Percentiles rank a stretch among this genome's conserved stretches.
phyloP scores from a whole-genome alignment of 2,888 invertebrate genomes.

The Antheraea yamamai region DNA sequence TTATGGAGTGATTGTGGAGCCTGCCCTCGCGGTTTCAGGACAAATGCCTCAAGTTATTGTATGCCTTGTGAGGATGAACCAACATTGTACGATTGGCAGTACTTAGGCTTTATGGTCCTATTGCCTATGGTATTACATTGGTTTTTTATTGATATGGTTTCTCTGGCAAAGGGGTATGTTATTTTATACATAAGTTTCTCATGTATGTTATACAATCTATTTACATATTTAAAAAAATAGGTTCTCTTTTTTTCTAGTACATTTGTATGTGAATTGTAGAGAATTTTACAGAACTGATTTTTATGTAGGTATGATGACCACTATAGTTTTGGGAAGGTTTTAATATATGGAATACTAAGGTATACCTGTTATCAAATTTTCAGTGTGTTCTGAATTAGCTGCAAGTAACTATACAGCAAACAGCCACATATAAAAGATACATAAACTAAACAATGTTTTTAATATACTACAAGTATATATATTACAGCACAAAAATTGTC shows the following conservation, averaged over 20 bases:
- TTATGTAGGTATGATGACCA: too few species aligned
- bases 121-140: conserved; percentile 94
- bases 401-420: too few species aligned
- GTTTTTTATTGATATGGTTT: conserved; percentile 94
- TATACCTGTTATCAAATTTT: too few species aligned
- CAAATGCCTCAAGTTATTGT: conserved; percentile 88
- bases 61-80: conserved; percentile 88
- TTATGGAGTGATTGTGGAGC: conserved; percentile 91
- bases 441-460: too few species aligned
- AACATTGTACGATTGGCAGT: conserved; percentile 95
- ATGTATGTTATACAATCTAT: background rate
- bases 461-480: too few species aligned
- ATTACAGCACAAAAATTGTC: too few species aligned
- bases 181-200: background rate
- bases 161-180: conserved; percentile 86
- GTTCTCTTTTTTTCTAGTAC: background rate
- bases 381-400: too few species aligned
- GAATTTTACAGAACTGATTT: too few species aligned
- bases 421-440: too few species aligned
- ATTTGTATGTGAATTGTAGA: too few species aligned
- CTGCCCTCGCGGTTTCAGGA: conserved; percentile 91
- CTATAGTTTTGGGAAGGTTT: too few species aligned
- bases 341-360: too few species aligned
- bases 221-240: background rate
- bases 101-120: conserved; percentile 96